phyloP scores from a whole-genome alignment of 2,888 invertebrate species.

The Buathra laborator region DNA sequence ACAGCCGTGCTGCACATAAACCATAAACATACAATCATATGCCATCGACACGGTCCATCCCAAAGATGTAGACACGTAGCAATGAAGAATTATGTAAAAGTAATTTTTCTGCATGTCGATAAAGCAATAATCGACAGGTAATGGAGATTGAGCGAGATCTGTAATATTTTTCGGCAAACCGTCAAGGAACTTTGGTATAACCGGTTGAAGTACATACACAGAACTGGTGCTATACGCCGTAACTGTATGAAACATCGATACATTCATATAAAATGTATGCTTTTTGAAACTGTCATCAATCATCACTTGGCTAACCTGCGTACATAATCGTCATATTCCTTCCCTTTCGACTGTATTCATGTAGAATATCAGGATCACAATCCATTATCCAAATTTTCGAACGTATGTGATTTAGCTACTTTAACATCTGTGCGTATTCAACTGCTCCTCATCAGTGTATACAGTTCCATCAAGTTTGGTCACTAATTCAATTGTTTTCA shows the following conservation, averaged over 20 bases:
- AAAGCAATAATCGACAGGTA: conserved; percentile 43
- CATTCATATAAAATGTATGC: neutral
- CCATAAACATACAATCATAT: neutral
- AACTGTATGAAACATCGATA: conserved; percentile 17
- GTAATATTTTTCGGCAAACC: conserved; percentile 38
- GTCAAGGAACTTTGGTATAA: conserved; percentile 49
- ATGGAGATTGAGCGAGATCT: conserved; percentile 45
- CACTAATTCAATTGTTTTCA: no score
- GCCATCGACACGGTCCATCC: neutral
- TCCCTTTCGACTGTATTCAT: conserved; percentile 35
- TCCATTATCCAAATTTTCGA: conserved; percentile 34
- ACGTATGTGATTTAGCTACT: conserved; percentile 26
- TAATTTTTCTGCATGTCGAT: conserved; percentile 58
- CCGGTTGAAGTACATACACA: conserved; percentile 46
- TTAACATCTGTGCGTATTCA: no score
- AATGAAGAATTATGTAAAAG: conserved; percentile 39
- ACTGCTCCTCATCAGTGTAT: no score
- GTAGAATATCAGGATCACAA: conserved; percentile 38
- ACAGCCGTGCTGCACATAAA: conserved; percentile 12
- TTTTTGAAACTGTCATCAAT: neutral
- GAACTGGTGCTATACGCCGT: conserved; percentile 11
- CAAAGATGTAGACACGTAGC: conserved; percentile 11
- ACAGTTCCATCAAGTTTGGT: no score
- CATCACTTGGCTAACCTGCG: conserved; percentile 28
- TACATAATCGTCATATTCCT: conserved; percentile 40